Conservation (phyloP, 2,797 vertebrate species). For the Botia almorhae region DNA sequence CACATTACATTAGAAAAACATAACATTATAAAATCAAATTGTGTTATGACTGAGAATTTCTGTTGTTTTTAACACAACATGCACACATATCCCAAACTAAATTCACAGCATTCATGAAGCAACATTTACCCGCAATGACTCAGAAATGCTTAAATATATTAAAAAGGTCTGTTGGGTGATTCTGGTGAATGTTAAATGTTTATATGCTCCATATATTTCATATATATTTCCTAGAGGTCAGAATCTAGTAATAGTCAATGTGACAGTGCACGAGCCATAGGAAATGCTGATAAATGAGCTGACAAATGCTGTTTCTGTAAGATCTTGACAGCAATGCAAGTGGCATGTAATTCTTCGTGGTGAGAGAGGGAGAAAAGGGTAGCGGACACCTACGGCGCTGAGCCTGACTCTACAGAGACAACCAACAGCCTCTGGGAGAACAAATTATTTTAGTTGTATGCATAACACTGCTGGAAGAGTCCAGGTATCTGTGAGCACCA, state of each 20-base stretch:
- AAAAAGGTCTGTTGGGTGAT: constrained; percentile 66
- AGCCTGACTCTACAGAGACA: constrained; percentile 21
- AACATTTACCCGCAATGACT: constrained; percentile 62
- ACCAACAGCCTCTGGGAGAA: constrained; percentile 41
- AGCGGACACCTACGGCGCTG: background rate
- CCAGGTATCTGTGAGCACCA: constrained; percentile 28
- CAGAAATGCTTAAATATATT: constrained; percentile 70
- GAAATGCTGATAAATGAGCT: constrained; percentile 82
- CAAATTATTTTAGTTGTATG: constrained; percentile 19
- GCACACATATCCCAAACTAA: background rate
- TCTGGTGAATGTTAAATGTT: constrained; percentile 55
- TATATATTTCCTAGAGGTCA: constrained; percentile 70
- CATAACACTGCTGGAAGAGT: constrained; percentile 40
- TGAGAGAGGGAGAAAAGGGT: constrained; percentile 50
- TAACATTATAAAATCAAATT: background rate
- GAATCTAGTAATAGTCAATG: constrained; percentile 74
- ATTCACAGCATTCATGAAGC: constrained; percentile 51
- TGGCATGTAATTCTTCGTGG: constrained; percentile 73
- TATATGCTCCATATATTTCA: constrained; percentile 68
- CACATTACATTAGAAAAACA: background rate
- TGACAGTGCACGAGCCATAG: constrained; percentile 74
- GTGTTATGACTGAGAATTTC: background rate
- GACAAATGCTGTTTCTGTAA: constrained; percentile 83
- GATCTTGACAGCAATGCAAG: constrained; percentile 77
- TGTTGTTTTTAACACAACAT: background rate